These are phyloP conservation scores for Lagorchestes hirsutus DNA, from an alignment of 2,797 vertebrate species.

Conservation along the genomic window DNA sequence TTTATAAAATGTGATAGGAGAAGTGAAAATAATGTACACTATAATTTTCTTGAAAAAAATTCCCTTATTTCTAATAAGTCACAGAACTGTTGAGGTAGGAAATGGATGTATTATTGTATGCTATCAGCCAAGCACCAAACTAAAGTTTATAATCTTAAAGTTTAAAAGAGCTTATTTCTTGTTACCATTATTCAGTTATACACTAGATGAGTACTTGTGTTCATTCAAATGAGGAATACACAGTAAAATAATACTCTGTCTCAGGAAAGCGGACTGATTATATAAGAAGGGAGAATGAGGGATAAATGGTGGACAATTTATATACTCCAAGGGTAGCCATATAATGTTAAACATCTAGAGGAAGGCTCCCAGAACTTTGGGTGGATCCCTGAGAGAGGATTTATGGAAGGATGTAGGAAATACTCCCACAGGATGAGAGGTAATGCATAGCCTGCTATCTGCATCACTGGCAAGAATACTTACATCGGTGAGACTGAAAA, in stretches of 20 bases:
- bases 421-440: not conserved
- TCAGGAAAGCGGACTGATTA: not conserved
- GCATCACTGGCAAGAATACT: not conserved
- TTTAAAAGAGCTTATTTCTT: slow-evolving; percentile 47
- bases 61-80: slow-evolving; percentile 1
- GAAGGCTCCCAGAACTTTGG: not conserved
- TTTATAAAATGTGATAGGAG: not conserved
- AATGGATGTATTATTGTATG: not conserved
- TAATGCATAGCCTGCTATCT: not conserved
- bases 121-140: not conserved
- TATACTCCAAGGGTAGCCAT: not conserved
- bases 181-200: slow-evolving; percentile 8
- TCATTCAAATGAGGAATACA: slow-evolving; percentile 50
- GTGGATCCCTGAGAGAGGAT: not conserved
- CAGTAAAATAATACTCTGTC: not conserved
- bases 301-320: not conserved
- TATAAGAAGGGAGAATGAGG: not conserved
- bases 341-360: not conserved
- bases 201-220: not conserved
- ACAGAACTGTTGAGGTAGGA: not conserved
- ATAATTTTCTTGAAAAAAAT: not conserved
- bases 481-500: too few relatives aligned
- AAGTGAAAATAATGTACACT: not conserved
- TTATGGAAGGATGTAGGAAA: not conserved
- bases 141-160: slow-evolving; percentile 8